Evolutionary conservation across 2,797 vertebrate genomes (phyloP).

Genomic region (Liasis olivaceus): DNA sequence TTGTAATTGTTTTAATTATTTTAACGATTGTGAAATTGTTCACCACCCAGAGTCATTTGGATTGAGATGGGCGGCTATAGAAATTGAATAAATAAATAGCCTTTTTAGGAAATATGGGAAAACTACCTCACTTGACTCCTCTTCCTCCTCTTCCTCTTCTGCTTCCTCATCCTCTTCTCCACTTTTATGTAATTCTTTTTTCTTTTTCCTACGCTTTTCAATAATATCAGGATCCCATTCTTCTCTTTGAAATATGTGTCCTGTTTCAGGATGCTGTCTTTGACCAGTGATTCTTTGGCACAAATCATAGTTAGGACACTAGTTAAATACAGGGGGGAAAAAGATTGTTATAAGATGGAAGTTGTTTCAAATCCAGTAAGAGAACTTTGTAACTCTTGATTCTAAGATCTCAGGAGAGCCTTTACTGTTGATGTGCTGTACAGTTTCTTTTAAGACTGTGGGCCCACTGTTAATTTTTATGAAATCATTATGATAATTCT

Average conservation of each 20-base stretch:
- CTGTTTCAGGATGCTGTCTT: conserved; percentile 82
- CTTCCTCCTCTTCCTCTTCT: conserved; percentile 69
- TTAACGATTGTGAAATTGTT: too few species aligned
- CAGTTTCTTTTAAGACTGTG: background rate
- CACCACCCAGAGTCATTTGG: too few species aligned
- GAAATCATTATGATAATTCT: too few species aligned
- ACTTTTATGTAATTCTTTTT: conserved; percentile 56
- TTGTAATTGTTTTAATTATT: too few species aligned
- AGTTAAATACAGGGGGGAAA: conserved; percentile 28
- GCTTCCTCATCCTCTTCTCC: conserved; percentile 65
- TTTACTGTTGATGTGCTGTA: background rate
- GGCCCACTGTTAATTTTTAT: too few species aligned
- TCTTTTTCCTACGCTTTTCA: conserved; percentile 63
- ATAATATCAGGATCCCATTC: conserved; percentile 78
- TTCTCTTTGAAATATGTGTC: conserved; percentile 76
- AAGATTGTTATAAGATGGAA: background rate
- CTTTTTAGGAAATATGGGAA: background rate
- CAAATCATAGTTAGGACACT: conserved; percentile 90
- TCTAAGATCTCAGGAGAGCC: background rate
- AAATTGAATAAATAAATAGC: too few species aligned
- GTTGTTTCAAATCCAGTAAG: background rate
- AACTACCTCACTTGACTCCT: conserved; percentile 68
- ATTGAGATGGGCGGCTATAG: too few species aligned
- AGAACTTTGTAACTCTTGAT: background rate
- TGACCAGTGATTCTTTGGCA: conserved; percentile 81